Evolutionary conservation across 2,113 vertebrate genomes (phyloP), one percentile per base, ranked within the genome.

Genomic region (Phyllopteryx taeniolatus): DNA sequence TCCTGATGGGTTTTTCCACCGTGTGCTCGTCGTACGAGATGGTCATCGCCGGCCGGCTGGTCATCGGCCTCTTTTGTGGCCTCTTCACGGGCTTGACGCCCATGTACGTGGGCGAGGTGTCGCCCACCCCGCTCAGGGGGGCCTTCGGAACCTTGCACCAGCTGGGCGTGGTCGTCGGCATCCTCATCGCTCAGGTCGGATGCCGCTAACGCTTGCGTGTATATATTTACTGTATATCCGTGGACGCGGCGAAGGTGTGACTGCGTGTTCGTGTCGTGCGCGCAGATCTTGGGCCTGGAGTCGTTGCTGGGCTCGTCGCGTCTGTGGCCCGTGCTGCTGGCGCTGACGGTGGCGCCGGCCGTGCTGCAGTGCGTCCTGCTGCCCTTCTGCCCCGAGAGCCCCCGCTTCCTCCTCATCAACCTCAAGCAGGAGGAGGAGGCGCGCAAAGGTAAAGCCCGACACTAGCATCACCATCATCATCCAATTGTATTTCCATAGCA

Each of bases 131-230:
- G 0, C 86, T 97, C 0, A 91, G 96, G 0, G 97, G 98, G 2
- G 97, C 98, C 27, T 96, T 99, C 1, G 96, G 97, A 7, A 97
- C 98, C 0, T 92, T 99, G 17, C 94, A 98, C 86, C 97, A 99
- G 93, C 93, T 99, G 49, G 97, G 96, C 1, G 95, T 99, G 19
- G 98, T 99, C 20, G 54, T 98, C 27, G 97, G 98, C 70, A 99
- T 99, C 83, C 91, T 99, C 61, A 91, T 99, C 42, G 96, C 96
- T 31, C 97, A 99, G 96, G 98, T 98, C n/a, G 54, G 71, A 39
- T 6, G 35, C 35, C 35, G 35, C 35, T 39, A 2, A 6, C 35
- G 35, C 35, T 12, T 2, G 27, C 35, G 2, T 39, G 8, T 11
- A 27, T 27, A 27, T 27, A 27, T 27, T 27, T 27, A 27, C 27